Evolutionary conservation across 2,888 invertebrate genomes (phyloP), one percentile per base, ranked within the genome.

Genomic region (Cheilosia urbana): DNA sequence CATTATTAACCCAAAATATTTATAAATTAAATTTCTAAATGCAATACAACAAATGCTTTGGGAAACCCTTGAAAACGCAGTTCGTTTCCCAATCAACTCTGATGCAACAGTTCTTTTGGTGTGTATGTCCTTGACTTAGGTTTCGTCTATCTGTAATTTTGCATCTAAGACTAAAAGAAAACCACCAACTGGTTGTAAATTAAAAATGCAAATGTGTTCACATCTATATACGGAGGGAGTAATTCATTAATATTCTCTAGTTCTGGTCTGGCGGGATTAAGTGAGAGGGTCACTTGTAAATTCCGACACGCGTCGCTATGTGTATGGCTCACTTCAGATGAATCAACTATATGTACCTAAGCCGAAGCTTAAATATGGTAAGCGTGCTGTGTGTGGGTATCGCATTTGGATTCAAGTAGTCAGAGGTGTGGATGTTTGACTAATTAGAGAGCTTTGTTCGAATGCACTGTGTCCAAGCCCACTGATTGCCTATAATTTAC

Each of bases 221-320:
- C 30, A 65, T 34, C 13, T 13, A 47, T 2, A 5, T 27, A 27
- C 7, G 49, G 45, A 55, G 40, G 27, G 21, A 76, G 51, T 83
- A 77, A 83, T 60, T 83, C 77, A 83, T 77, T 66, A 62, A 60
- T 60, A 68, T 73, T 73, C 58, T 72, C 55, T 40, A 17, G 69
- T 19, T 71, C 47, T 63, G 47, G 27, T 72, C 19, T 21, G 49
- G 21, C 13, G 49, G 37, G 45, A 9, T 9, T 7, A 4, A 37
- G 37, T 37, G 37, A 37, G 37, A 13, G 37, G 19, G 49, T 40
- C 21, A 42, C 58, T 79, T n/a, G 19, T 40, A 62, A 71, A 76
- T 76, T 76, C 71, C 71, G 53, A 77, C 82, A 62, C 66, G 66
- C 82, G 58, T 77, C 53, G 72, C 47, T 40, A 27, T 55, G 58